Conservation (phyloP, 2,797 vertebrate species). For the Picus viridis region DNA sequence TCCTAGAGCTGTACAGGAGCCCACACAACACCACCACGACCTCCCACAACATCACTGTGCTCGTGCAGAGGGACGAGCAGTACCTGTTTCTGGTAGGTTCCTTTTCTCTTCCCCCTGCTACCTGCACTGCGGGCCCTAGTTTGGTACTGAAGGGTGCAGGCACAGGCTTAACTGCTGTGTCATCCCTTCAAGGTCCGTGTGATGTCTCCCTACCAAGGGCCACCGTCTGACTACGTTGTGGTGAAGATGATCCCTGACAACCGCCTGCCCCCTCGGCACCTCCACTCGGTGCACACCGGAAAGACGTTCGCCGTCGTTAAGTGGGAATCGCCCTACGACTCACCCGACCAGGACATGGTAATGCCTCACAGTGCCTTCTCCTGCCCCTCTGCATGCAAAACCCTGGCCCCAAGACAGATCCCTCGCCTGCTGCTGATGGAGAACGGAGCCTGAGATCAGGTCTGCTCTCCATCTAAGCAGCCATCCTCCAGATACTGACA, state of each 20-base stretch:
- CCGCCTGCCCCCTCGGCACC: slow-evolving; percentile 93
- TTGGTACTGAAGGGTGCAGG: neutral
- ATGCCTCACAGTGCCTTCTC: neutral
- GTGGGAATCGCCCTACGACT: slow-evolving; percentile 95
- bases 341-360: slow-evolving; percentile 89
- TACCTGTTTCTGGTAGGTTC: slow-evolving; percentile 91
- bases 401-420: neutral
- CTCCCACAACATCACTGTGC: slow-evolving; percentile 81
- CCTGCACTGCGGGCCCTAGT: fast-evolving
- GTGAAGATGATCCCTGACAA: slow-evolving; percentile 97
- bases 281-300: slow-evolving; percentile 85
- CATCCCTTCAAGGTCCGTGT: slow-evolving; percentile 85
- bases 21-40: slow-evolving; percentile 80
- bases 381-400: neutral
- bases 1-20: slow-evolving; percentile 89
- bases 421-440: neutral
- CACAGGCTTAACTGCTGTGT: neutral
- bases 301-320: slow-evolving; percentile 89
- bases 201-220: slow-evolving; percentile 88
- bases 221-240: slow-evolving; percentile 88
- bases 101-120: neutral
- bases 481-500: fast-evolving
- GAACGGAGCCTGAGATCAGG: neutral
- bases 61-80: slow-evolving; percentile 90
- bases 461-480: neutral